phyloP scores from a whole-genome alignment of 37 sponge, comb jelly and placozoan species.

The Petrosia ficiformis region DNA sequence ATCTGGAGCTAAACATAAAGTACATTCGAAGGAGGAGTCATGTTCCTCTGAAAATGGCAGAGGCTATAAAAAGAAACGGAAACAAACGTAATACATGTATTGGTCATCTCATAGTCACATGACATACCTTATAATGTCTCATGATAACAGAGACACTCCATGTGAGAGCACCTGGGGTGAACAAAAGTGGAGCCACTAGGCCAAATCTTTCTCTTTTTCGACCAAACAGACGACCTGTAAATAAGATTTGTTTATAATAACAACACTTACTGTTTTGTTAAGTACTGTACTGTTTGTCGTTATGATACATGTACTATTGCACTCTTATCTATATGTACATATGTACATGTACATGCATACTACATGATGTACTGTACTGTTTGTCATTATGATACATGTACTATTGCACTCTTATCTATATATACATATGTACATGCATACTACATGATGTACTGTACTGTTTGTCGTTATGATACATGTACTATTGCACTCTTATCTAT shows the following conservation, averaged over 20 bases:
- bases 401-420: too few species aligned
- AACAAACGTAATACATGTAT: background rate
- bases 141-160: conserved; percentile 58
- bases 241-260: background rate
- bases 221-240: conserved; percentile 9
- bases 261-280: too few species aligned
- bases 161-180: conserved; percentile 44
- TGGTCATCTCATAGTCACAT: background rate
- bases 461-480: too few species aligned
- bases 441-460: too few species aligned
- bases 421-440: too few species aligned
- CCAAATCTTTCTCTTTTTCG: conserved; percentile 37
- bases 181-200: conserved; percentile 29
- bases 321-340: too few species aligned
- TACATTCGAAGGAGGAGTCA: conserved; percentile 34
- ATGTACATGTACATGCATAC: too few species aligned
- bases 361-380: too few species aligned
- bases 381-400: too few species aligned
- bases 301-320: too few species aligned
- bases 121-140: conserved; percentile 25
- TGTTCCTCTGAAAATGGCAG: conserved; percentile 69
- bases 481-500: too few species aligned
- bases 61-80: conserved; percentile 8
- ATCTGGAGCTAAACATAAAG: conserved; percentile 46
- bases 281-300: too few species aligned